Percentiles rank a stretch among this genome's conserved stretches.
phyloP scores from a whole-genome alignment of 2,888 invertebrate species.

The Patella caerulea region DNA sequence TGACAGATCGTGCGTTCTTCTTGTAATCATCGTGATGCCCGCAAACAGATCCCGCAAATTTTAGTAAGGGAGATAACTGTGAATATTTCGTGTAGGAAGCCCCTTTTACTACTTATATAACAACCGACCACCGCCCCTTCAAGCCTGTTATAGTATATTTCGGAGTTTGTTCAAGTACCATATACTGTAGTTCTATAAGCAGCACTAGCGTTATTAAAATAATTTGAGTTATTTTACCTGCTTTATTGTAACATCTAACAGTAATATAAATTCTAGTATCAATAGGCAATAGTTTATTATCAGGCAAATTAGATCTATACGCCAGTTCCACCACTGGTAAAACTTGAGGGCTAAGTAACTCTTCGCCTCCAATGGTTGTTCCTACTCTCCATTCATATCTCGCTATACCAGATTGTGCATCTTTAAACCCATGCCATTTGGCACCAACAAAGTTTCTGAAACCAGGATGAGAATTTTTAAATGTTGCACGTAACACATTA shows the following conservation, averaged over 20 bases:
- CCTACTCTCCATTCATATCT: constrained; percentile 48
- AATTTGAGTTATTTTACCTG: constrained; percentile 29
- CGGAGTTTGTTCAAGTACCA: no score
- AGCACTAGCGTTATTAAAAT: not conserved
- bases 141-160: no score
- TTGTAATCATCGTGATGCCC: no score
- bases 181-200: no score
- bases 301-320: constrained; percentile 19
- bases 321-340: constrained; percentile 30
- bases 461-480: not conserved
- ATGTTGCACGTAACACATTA: no score
- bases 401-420: constrained; percentile 47
- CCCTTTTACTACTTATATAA: no score
- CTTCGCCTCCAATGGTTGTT: constrained; percentile 35
- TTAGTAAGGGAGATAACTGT: no score
- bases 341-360: constrained; percentile 33
- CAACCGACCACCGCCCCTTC: no score
- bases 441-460: constrained; percentile 36
- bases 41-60: no score
- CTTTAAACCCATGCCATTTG: constrained; percentile 47
- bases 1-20: no score
- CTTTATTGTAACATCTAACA: constrained; percentile 41
- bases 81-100: no score
- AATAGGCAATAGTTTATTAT: constrained; percentile 26
- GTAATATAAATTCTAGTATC: constrained; percentile 36